Conservation (phyloP, 2,113 vertebrate species). For the Ciconia boyciana region DNA sequence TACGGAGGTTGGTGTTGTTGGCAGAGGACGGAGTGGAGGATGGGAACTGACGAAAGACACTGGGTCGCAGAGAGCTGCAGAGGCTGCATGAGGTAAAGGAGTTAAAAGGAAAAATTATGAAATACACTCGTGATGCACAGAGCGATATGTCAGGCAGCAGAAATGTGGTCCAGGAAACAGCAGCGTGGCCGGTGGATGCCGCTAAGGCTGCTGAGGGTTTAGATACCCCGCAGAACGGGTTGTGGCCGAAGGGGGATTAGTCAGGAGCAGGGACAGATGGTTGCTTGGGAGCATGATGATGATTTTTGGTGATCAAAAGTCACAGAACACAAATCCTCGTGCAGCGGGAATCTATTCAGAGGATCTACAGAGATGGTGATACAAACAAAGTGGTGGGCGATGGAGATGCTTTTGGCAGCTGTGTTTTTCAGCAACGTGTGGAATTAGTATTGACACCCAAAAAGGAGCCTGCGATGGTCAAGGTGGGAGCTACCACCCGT, state of each 20-base stretch:
- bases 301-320: not conserved
- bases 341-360: not conserved
- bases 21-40: not conserved
- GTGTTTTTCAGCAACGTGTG: not conserved
- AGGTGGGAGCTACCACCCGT: not conserved
- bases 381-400: not conserved
- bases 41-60: not conserved
- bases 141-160: not conserved
- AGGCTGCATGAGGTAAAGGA: not conserved
- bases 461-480: not conserved
- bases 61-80: not conserved
- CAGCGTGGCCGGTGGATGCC: not conserved
- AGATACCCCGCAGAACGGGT: not conserved
- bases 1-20: not conserved
- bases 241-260: not conserved
- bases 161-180: not conserved
- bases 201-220: not conserved
- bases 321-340: not conserved
- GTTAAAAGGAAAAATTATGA: not conserved
- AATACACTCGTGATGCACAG: not conserved
- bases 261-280: not conserved
- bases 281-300: not conserved
- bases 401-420: not conserved
- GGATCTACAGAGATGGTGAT: not conserved
- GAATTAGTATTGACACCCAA: not conserved